Evolutionary conservation across 2,797 vertebrate genomes (phyloP).

Genomic region (Glyptemys insculpta): DNA sequence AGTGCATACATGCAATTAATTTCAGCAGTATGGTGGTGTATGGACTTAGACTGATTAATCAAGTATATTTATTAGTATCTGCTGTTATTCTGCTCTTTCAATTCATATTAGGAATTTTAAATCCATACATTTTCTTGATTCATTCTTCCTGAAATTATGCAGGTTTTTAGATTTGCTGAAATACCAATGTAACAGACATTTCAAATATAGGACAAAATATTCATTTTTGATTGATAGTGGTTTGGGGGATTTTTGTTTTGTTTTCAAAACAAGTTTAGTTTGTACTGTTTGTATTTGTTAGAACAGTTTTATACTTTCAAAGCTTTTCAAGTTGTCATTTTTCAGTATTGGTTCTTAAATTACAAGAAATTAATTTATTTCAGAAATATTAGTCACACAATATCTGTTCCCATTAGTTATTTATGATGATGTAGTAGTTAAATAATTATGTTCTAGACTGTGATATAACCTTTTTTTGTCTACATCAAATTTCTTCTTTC

Average conservation of each 20-base stretch:
- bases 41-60: not conserved
- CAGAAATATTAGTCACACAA: not conserved
- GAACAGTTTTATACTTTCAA: not conserved
- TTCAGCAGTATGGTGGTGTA: not conserved
- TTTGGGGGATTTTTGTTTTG: not conserved
- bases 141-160: not conserved
- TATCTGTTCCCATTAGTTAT: slow-evolving; percentile 3
- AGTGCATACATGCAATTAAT: not conserved
- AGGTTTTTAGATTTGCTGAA: not conserved
- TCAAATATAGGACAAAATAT: not conserved
- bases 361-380: not conserved
- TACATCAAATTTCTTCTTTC: not conserved
- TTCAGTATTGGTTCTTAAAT: slow-evolving; percentile 17
- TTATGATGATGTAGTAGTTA: not conserved
- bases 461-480: not conserved
- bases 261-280: not conserved
- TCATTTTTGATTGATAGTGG: not conserved
- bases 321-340: rapidly evolving
- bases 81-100: slow-evolving; percentile 3
- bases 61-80: not conserved
- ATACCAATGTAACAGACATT: not conserved
- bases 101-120: not conserved
- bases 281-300: not conserved
- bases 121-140: not conserved
- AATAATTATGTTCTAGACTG: not conserved